Base-by-base conservation (phyloP, 2,113 vertebrate species). In the Ameiurus melas region DNA sequence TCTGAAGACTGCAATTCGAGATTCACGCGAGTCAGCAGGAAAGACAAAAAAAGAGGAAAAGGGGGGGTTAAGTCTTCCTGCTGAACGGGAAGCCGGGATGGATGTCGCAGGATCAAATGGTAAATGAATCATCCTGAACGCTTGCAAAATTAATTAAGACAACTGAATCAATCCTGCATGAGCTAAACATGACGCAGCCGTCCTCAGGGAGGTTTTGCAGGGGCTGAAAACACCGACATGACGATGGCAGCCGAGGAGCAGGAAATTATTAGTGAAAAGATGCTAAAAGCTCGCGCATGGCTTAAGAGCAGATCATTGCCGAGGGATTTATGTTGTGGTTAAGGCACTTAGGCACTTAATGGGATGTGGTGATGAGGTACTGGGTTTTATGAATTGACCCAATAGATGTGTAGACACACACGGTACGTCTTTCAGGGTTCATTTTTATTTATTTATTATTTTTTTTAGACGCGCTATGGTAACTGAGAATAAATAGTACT, bases 121-220 rank as follows among this genome's bases (percentile, higher is more conserved):
- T 91, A 88, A 87, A 91, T 89, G 55, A 91, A 91, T 85, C 81
- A 83, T 92, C 86, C 85, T 86, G 87, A 79, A 83, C 5, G 77
- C 89, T 36, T 89, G 71, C 70, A 87, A 92, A 91, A 85, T 89
- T 78, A 91, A 92, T 89, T 86, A 81, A 85, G 83, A 90, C 77
- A 83, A 8, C 83, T 0, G 66, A 86, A 92, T 93, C 53, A 91
- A 91, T 90, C 86, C 91, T 92, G 92, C 86, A 91, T 90, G 78
- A 90, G 84, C 68, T 84, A 91, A 90, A 89, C 85, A 89, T 64
- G 88, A 77, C 66, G 89, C 89, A 60, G 55, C 79, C 82, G 39
- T 84, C 64, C 75, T 85, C 57, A 17, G 36, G 88, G 36, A 82
- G 60, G 55, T 43, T 70, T 70, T 4, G 17, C 25, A 2, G 73